Base-by-base conservation (phyloP, 1,140 invertebrate species). In the Aplysia californica region DNA sequence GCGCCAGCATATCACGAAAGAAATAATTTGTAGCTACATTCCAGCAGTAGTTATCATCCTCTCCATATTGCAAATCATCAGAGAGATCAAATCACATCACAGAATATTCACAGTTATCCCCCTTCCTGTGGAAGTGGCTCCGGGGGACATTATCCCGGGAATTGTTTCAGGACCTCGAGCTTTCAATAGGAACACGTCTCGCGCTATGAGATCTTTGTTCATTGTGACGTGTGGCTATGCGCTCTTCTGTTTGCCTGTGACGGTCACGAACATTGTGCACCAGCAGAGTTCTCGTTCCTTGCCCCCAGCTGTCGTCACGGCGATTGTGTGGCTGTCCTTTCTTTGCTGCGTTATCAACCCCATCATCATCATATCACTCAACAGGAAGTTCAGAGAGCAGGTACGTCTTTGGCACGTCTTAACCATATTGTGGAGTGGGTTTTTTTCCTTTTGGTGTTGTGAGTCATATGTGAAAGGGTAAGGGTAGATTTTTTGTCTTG, bases 301-400 rank as follows among this genome's bases (percentile, higher is more conserved):
- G 23, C 61, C 74, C 2, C 5, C 26, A 21, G 4, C 23, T 1
- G 36, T 73, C 4, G 68, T 81, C 41, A 65, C 75, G 0, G 33
- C 68, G 0, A 65, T 66, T 29, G 72, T 75, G 2, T 82, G 78
- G 80, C n/a, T 82, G 39, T 82, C 80, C 18, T 79, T 79, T 65
- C 64, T 78, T 4, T 74, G 76, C 68, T 67, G 78, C 44, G 41
- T 74, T 64, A 35, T 82, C 70, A 82, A 82, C 50, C 80, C 80
- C 4, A 35, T 78, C 33, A 74, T 80, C 44, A 80, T 82, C 20
- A 78, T 77, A 31, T 31, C 65, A 15, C 58, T 80, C 18, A 82
- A 82, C 76, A 66, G 79, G 56, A 79, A 72, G 61, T 82, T 82
- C 58, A 31, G 69, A 2, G 44, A 68, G 21, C 59, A 75, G 61